Evolutionary conservation across 2,113 vertebrate genomes (phyloP), one percentile per base, ranked within the genome.

Genomic region (Sclerurus mexicanus): DNA sequence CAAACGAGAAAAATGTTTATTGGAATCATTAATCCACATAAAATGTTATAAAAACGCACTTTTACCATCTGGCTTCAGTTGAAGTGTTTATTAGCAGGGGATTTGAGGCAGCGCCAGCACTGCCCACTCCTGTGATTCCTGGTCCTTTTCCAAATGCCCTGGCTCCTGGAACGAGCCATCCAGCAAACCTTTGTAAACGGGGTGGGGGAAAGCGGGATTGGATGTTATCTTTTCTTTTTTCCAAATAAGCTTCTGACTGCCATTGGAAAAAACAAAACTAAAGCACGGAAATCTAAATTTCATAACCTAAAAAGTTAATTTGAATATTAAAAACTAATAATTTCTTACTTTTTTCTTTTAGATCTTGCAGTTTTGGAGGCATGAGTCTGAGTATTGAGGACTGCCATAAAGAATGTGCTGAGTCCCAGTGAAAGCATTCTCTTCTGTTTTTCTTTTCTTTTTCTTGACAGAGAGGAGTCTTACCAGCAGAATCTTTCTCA

Each of bases 1-100:
- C 74, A 90, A 62, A 79, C 22, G 23, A 92, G 39, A 62, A 90
- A 86, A 88, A 76, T 86, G 66, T 95, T 93, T 90, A 94, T 58
- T 87, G 86, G 68, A 94, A 78, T 80, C 73, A 92, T 80, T 58
- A 92, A 87, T 84, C 82, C 64, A 86, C 24, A 12, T 62, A 89
- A 76, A 94, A 85, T 30, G 16, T 37, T 53, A 85, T 25, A 87
- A 93, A 96, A 89, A 63, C 21, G 47, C 53, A 63, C 55, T 93
- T 96, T 71, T 58, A 71, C 58, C 58, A 74, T 58, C 74, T 93
- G 88, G 42, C 64, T 89, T 62, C 59, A 33, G 79, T 21, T 21
- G 3, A 39, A 37, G 85, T 88, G 47, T 90, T 96, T 96, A 92
- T 84, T 90, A 88, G 33, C 31, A n/a, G 58, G 52, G 66, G 73